A percentile compares a stretch with the other conserved stretches of the same genome.
Evolutionary conservation across 2,888 invertebrate genomes (phyloP).

Genomic region (Synanthedon formicaeformis): DNA sequence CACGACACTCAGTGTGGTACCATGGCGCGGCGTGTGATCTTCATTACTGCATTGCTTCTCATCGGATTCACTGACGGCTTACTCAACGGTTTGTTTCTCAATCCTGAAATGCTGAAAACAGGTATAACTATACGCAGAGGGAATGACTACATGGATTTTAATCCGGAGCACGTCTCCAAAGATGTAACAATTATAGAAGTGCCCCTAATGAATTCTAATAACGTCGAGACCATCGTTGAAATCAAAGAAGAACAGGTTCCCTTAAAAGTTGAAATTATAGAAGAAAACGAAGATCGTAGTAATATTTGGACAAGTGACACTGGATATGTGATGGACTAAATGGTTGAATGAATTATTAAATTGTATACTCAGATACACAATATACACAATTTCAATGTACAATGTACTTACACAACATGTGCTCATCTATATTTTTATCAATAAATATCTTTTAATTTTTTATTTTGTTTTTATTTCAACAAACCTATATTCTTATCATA

Average conservation of each 20-base stretch:
- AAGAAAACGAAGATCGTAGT: background rate
- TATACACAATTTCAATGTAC: no score
- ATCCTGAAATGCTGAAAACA: conserved; percentile 40
- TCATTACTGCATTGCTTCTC: conserved; percentile 22
- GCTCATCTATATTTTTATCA: no score
- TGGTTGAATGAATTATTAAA: no score
- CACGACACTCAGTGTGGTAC: no score
- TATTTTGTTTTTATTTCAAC: no score
- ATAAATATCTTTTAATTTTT: no score
- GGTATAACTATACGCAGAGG: conserved; percentile 22
- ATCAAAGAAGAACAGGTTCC: conserved; percentile 6
- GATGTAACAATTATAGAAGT: conserved; percentile 12
- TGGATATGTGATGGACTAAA: background rate
- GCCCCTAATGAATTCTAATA: conserved; percentile 3
- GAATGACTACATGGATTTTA: conserved; percentile 46
- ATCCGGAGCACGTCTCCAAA: conserved; percentile 18
- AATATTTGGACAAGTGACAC: background rate
- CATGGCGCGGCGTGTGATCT: conserved; percentile 30
- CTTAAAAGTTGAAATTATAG: background rate
- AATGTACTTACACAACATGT: no score
- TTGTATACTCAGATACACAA: no score
- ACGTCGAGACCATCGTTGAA: conserved; percentile 9
- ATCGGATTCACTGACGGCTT: conserved; percentile 17
- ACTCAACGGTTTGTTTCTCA: conserved; percentile 30
- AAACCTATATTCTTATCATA: no score